Evolutionary conservation across 2,888 invertebrate species (phyloP).

Genomic region (Drosophila mettleri): DNA sequence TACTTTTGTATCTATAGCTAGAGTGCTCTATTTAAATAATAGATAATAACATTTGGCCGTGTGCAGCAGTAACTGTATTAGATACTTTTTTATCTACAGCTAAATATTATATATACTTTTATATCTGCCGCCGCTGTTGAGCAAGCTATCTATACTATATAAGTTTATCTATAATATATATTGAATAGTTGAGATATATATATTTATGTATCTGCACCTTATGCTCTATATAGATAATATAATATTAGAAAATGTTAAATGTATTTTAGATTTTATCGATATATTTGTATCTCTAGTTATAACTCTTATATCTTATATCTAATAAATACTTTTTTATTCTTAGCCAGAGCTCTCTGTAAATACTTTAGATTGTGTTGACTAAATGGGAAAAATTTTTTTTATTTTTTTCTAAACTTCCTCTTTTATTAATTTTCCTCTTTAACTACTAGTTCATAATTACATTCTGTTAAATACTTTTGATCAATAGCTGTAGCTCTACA

Average conservation of each 20-base stretch:
- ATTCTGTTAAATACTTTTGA: neutral
- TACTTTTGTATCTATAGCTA: neutral
- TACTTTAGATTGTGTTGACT: no score
- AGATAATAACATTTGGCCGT: no score
- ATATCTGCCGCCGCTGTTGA: no score
- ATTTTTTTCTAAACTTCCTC: no score
- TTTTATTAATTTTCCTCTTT: no score
- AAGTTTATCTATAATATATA: no score
- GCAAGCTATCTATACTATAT: no score
- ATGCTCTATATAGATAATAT: neutral
- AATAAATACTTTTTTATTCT: neutral
- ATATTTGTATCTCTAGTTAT: neutral
- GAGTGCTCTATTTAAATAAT: neutral
- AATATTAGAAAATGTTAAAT: neutral
- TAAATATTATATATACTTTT: slow-evolving; percentile 17
- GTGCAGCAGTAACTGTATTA: no score
- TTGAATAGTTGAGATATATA: no score
- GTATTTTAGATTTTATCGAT: neutral
- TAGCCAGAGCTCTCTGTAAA: neutral
- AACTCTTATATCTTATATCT: neutral
- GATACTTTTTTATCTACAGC: slow-evolving; percentile 14
- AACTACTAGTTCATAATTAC: no score
- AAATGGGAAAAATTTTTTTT: no score
- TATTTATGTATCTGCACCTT: neutral
- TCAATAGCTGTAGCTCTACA: neutral